Conservation (phyloP, 2,113 vertebrate species). For the Vulpes ferrilata region DNA sequence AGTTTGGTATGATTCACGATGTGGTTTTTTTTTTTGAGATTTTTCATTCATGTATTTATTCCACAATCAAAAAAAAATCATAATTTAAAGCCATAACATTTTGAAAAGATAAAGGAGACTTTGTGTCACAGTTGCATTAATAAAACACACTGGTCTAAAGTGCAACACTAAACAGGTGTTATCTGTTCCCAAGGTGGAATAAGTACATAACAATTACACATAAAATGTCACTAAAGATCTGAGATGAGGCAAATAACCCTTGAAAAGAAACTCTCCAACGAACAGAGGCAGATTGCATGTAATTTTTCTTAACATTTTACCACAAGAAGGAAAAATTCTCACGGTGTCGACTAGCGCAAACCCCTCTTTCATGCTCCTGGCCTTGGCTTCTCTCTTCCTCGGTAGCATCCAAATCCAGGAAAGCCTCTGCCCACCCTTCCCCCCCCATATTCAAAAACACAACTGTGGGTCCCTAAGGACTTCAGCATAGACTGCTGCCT, state of each 20-base stretch:
- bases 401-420: conserved; percentile 56
- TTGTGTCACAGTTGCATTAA: conserved; percentile 1
- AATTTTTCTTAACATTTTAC: conserved; percentile 44
- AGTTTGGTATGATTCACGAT: background rate
- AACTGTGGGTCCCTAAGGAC: background rate
- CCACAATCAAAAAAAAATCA: conserved; percentile 74
- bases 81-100: conserved; percentile 62
- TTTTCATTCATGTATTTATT: conserved; percentile 82
- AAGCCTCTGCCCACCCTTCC: background rate
- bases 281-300: conserved; percentile 22
- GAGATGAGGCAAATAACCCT: conserved; percentile 60
- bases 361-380: background rate
- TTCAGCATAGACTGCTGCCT: background rate
- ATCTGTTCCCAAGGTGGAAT: conserved; percentile 61
- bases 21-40: background rate
- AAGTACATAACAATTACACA: conserved; percentile 70
- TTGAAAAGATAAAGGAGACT: conserved; percentile 66
- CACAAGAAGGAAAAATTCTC: conserved; percentile 33
- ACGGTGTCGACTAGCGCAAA: background rate
- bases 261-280: conserved; percentile 9
- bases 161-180: conserved; percentile 45
- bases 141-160: conserved; percentile 48
- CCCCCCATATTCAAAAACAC: background rate
- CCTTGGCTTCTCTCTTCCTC: conserved; percentile 21
- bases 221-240: conserved; percentile 38